Base-by-base conservation (phyloP, 2,888 invertebrate genomes). In the Camponotus fellah region DNA sequence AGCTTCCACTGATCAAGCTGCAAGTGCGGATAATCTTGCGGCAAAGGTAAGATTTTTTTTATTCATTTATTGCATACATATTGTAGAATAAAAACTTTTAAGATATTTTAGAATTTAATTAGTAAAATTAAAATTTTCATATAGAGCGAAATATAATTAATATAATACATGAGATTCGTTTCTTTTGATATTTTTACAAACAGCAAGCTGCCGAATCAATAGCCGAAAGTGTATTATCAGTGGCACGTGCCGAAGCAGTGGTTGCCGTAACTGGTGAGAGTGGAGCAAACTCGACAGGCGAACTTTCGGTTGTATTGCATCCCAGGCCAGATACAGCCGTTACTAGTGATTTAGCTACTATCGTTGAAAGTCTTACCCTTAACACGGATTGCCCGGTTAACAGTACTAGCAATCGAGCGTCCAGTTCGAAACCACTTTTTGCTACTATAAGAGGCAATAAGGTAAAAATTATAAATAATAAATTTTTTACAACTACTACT, bases 1-100 rank as follows among this genome's bases (percentile, higher is more conserved):
- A 26, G 98, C 98, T n/a, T 97, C 98, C 17, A 98, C 98, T 0
- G 99, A 99, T 93, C 99, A 99, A 95, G 98, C 99, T 12, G 98
- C 98, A 0, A 99, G 99, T 0, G 99, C 99, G 0, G 99, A 99
- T 94, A 99, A 99, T 95, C 96, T 99, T 84, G 96, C 97, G 62
- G 97, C 97, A 86, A 97, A 97, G 95, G 96, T 96, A 93, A 84
- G n/a, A 43, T 69, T 53, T 53, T 53, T 79, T 58, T 26, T 58
- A 32, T 40, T 37, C 2, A 65, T 14, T 6, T 3, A 10, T 60
- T 14, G 2, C 8, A 26, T 58, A 14, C 2, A 43, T 9, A 10
- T 40, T 56, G 37, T 3, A 37, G 10, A 71, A 37, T 71, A 26
- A 66, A n/a, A 6, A 65, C 1, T 26, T 26, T 26, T 26, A 26